Evolutionary conservation across 2,113 vertebrate genomes (phyloP), one percentile per base, ranked within the genome.

Genomic region (Pteruthius melanotis): DNA sequence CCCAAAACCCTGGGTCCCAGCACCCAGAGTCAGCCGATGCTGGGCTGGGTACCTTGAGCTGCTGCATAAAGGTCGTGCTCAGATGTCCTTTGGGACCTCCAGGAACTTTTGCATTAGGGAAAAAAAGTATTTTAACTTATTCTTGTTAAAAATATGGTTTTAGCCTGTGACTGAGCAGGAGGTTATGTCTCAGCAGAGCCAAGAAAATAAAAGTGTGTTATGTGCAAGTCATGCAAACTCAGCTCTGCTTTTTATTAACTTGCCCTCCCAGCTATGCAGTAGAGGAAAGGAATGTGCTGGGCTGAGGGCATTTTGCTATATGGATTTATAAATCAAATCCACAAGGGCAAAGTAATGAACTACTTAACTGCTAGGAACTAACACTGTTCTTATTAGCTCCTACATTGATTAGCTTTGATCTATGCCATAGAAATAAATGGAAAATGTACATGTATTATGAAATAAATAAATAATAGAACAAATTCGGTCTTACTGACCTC

Each of bases 241-340:
- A 93, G 92, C 80, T 95, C 93, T 96, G 90, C 65, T 92, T 96
- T 96, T 92, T 92, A 95, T 96, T 96, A 97, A 92, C 87, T 90
- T 89, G 90, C 90, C 83, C 80, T 96, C 72, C 77, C 87, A 79
- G 90, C 89, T 94, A 93, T 76, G 92, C 72, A 92, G 92, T 42
- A 79, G 92, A 90, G 86, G 80, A 94, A 92, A 93, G 92, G 94
- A 95, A 96, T 96, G 83, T 90, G 65, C 95, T 94, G 47, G 94
- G 80, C 92, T 95, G 95, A 90, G 90, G 95, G 92, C 86, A 91
- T 95, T 96, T 90, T 86, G 86, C 90, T 90, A 4, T 84, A 82
- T 65, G 83, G 86, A 96, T 94, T 92, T 97, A 92, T 97, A 95
- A 96, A 96, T 95, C 94, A 96, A 78, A 90, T 61, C 95, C 93